Evolutionary conservation across 2,113 vertebrate species (phyloP).

Genomic region (Cervus canadensis): DNA sequence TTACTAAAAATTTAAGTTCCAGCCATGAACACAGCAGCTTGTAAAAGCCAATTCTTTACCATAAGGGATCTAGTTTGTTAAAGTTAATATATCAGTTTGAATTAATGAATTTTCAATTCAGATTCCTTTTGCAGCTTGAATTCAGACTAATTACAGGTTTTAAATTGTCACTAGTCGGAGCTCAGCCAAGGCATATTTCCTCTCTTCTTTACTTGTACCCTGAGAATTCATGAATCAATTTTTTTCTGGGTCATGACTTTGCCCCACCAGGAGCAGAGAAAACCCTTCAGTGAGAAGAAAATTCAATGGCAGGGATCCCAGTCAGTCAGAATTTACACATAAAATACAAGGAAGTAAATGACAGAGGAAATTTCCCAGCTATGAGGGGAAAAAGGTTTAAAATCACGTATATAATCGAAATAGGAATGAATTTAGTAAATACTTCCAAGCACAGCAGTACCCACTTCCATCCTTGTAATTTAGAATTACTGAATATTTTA

Average conservation of each 20-base stretch:
- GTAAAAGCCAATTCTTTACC: constrained; percentile 77
- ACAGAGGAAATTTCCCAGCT: constrained; percentile 79
- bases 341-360: constrained; percentile 81
- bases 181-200: constrained; percentile 84
- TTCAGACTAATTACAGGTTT: constrained; percentile 89
- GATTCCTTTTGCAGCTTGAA: constrained; percentile 85
- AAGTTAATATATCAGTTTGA: constrained; percentile 86
- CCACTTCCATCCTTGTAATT: constrained; percentile 76
- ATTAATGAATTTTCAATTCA: constrained; percentile 86
- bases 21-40: constrained; percentile 77
- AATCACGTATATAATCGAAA: constrained; percentile 77
- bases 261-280: constrained; percentile 84
- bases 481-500: constrained; percentile 75
- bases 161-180: constrained; percentile 86
- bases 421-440: constrained; percentile 78
- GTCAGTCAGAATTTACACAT: constrained; percentile 79
- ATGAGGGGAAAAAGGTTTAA: constrained; percentile 55
- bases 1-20: constrained; percentile 77
- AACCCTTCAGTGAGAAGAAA: constrained; percentile 84
- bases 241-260: constrained; percentile 87
- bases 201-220: constrained; percentile 83
- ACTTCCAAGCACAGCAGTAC: constrained; percentile 77
- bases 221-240: constrained; percentile 88
- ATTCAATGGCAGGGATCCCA: constrained; percentile 82
- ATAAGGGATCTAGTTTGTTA: constrained; percentile 83